A percentile compares a stretch with the other conserved stretches of the same genome.
These are phyloP conservation scores for Diarsia dahlii DNA, from an alignment of 2,888 invertebrate genomes.

Conservation along the genomic window DNA sequence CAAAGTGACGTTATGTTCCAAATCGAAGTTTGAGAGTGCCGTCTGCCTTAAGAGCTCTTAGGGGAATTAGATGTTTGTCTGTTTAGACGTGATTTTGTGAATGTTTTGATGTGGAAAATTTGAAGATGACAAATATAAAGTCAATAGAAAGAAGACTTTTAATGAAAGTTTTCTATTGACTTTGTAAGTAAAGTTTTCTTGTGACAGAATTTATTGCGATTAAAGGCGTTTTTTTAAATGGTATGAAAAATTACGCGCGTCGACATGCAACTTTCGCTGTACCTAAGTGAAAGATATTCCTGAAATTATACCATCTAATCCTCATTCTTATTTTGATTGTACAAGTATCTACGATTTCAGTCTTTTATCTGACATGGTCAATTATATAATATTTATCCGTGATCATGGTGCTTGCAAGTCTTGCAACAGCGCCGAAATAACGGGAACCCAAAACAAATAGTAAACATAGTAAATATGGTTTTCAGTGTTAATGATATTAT, in stretches of 20 bases:
- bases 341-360: neutral
- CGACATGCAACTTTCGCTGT: neutral
- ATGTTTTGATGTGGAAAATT: neutral
- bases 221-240: neutral
- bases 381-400: too few species aligned
- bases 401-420: too few species aligned
- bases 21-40: conserved; percentile 38
- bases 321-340: neutral
- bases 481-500: neutral
- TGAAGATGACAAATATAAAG: neutral
- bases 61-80: conserved; percentile 29
- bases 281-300: neutral
- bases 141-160: neutral
- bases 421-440: too few species aligned
- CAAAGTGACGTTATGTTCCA: conserved; percentile 68
- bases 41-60: conserved; percentile 25
- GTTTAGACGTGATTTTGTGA: conserved; percentile 5
- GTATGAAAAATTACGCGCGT: neutral
- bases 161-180: neutral
- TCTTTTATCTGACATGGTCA: too few species aligned
- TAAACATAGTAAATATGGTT: too few species aligned
- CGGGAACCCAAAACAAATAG: too few species aligned
- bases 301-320: neutral
- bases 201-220: neutral
- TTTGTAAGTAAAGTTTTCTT: neutral